These are phyloP conservation scores for Gallinago jamesoni DNA, from an alignment of 2,113 vertebrate species.

Conservation along the genomic window DNA sequence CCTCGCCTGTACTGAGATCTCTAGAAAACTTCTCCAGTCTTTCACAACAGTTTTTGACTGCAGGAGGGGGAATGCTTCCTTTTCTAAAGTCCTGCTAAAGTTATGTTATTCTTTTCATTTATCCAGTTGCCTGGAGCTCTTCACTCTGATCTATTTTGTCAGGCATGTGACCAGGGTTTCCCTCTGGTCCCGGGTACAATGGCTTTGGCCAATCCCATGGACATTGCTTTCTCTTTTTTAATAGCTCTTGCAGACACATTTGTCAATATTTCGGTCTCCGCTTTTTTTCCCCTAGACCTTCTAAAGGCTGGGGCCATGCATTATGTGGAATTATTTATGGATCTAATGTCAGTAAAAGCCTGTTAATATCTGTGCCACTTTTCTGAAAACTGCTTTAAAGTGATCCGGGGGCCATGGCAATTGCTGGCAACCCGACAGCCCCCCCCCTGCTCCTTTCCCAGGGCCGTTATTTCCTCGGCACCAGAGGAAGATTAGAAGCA, in stretches of 20 bases:
- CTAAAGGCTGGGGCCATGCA: neutral
- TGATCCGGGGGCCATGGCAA: rapidly evolving
- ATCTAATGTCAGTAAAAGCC: neutral
- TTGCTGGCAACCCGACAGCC: neutral
- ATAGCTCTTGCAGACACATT: slow-evolving; percentile 20
- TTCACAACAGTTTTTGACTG: rapidly evolving
- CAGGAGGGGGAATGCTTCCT: neutral
- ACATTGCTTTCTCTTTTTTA: neutral
- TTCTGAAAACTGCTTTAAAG: neutral
- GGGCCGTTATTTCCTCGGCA: neutral
- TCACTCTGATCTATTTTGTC: rapidly evolving
- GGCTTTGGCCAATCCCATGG: neutral
- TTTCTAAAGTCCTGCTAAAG: neutral
- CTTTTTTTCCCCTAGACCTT: neutral
- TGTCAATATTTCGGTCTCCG: neutral
- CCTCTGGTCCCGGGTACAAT: neutral
- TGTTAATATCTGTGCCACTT: neutral
- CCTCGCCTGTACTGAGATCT: neutral
- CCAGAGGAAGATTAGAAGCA: neutral
- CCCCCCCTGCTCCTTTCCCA: neutral
- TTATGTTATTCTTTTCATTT: rapidly evolving
- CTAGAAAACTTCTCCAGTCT: neutral
- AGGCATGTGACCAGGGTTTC: neutral
- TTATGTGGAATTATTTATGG: slow-evolving; percentile 49
- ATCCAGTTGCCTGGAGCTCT: neutral